A percentile compares a stretch with the other conserved stretches of the same genome.
Conservation (phyloP, 2,113 vertebrate genomes). For the Hypocryptadius cinnamomeus region DNA sequence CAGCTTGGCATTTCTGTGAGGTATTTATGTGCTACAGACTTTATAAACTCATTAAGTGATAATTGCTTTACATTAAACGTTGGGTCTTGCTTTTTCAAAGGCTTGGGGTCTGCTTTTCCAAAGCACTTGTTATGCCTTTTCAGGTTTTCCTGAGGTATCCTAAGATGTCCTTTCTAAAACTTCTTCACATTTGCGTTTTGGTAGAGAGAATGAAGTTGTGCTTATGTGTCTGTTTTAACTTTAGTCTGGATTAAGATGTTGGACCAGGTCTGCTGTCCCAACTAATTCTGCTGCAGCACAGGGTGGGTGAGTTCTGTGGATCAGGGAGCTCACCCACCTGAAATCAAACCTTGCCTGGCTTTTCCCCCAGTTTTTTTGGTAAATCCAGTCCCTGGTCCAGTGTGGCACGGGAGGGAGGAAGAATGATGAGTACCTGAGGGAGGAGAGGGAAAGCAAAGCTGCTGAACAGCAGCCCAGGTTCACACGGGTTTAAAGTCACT, state of each 20-base stretch:
- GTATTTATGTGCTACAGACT: background rate
- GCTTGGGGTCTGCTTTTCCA: background rate
- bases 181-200: background rate
- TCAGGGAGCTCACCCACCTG: background rate
- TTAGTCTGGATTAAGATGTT: background rate
- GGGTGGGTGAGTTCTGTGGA: background rate
- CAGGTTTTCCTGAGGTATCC: background rate
- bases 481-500: background rate
- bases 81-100: background rate
- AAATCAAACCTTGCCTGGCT: background rate
- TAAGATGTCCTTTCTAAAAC: background rate
- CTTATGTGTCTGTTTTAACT: background rate
- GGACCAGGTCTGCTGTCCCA: background rate
- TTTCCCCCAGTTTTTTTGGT: background rate
- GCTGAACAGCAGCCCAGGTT: background rate
- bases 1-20: background rate
- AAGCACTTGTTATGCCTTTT: background rate
- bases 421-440: background rate
- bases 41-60: background rate
- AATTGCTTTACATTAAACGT: background rate
- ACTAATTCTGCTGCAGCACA: background rate
- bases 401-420: background rate
- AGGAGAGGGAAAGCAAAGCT: background rate
- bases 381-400: background rate
- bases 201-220: background rate